A percentile compares a stretch with the other conserved stretches of the same genome.
Conservation (phyloP, 2,888 invertebrate genomes). For the Heliconius hortense region DNA sequence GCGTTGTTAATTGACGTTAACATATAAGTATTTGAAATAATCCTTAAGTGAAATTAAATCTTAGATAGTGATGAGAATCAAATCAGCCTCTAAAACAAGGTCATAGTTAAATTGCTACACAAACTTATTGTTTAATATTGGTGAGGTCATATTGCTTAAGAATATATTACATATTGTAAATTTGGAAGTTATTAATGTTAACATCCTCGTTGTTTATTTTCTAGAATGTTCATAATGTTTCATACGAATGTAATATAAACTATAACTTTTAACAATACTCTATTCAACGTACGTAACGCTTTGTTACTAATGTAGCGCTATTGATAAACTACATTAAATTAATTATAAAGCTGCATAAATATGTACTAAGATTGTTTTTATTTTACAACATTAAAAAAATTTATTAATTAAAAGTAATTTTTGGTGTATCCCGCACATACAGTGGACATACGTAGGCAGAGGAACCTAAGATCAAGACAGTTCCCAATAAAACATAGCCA, state of each 20-base stretch:
- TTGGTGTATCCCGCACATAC: no score
- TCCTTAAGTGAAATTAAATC: neutral
- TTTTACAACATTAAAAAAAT: no score
- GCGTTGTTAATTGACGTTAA: neutral
- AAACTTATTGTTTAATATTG: conserved; percentile 28
- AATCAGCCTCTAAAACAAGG: conserved; percentile 30
- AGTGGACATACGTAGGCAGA: no score
- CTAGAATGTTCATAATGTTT: conserved; percentile 5
- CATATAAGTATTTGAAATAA: neutral
- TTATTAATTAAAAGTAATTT: no score
- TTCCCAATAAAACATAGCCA: no score
- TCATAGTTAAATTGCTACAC: conserved; percentile 29
- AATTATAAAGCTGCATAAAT: no score
- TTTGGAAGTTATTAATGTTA: conserved; percentile 11
- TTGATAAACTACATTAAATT: neutral
- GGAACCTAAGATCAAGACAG: no score
- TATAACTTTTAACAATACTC: neutral
- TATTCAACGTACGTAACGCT: neutral
- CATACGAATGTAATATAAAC: neutral
- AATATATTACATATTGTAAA: conserved; percentile 14
- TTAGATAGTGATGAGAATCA: conserved; percentile 8
- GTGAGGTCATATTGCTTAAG: conserved; percentile 31
- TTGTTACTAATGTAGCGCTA: neutral
- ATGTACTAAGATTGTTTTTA: no score
- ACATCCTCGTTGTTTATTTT: conserved; percentile 3